Conservation (phyloP, 1,140 invertebrate genomes). For the Caligus rogercresseyi region DNA sequence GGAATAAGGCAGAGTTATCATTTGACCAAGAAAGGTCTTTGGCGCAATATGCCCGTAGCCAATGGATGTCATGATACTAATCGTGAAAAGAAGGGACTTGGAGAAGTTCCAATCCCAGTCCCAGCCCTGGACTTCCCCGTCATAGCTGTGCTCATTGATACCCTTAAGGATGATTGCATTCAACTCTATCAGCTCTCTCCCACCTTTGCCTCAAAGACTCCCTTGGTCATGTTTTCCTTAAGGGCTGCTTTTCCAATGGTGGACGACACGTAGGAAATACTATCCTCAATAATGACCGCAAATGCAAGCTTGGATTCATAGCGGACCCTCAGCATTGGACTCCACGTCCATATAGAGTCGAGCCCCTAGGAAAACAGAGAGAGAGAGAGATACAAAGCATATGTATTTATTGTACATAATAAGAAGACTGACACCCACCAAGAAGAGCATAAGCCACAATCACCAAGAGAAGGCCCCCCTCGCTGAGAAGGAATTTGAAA, state of each 20-base stretch:
- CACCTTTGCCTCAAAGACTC: conserved; percentile 21
- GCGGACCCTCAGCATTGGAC: neutral
- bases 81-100: conserved; percentile 25
- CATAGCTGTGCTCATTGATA: conserved; percentile 23
- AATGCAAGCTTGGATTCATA: neutral
- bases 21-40: conserved; percentile 25
- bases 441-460: conserved; percentile 23
- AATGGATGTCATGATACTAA: conserved; percentile 27
- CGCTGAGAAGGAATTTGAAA: conserved; percentile 25
- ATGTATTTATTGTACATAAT: neutral
- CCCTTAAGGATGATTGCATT: conserved; percentile 24
- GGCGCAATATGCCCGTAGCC: conserved; percentile 28
- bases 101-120: conserved; percentile 25
- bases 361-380: too few relatives aligned
- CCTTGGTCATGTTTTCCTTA: neutral
- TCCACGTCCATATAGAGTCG: neutral
- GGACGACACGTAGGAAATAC: neutral
- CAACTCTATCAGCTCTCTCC: conserved; percentile 22
- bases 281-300: neutral
- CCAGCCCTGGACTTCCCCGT: conserved; percentile 25
- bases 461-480: conserved; percentile 26
- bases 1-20: conserved; percentile 27
- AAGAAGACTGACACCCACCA: conserved; percentile 21
- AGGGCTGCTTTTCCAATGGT: neutral
- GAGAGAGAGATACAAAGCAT: too few relatives aligned